Evolutionary conservation across 2,113 vertebrate species (phyloP).

Genomic region (Glaucidium brasilianum): DNA sequence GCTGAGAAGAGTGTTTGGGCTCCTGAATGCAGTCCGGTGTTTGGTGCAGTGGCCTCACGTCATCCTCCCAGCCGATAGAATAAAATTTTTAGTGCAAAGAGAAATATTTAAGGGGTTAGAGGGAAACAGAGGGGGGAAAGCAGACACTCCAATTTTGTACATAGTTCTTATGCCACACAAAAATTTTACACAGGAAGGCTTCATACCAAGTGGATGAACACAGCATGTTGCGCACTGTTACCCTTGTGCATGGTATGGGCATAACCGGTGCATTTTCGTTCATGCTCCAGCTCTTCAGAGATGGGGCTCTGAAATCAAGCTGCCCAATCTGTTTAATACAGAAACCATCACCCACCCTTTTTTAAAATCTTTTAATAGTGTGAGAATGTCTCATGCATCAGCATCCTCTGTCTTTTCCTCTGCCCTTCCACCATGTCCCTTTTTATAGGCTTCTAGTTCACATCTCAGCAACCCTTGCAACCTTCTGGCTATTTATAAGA

Average conservation of each 20-base stretch:
- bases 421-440: neutral
- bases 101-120: neutral
- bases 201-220: neutral
- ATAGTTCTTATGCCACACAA: neutral
- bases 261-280: neutral
- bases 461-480: neutral
- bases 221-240: neutral
- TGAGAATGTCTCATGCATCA: neutral
- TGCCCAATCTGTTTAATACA: neutral
- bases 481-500: neutral
- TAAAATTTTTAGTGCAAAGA: neutral
- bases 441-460: neutral
- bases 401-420: neutral
- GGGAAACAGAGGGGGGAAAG: neutral
- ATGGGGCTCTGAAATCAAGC: neutral
- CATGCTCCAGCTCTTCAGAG: neutral
- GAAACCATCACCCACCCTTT: neutral
- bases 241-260: fast-evolving
- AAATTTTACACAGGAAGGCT: neutral
- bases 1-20: neutral
- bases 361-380: neutral
- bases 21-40: fast-evolving
- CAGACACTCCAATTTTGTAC: neutral
- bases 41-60: neutral
- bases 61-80: fast-evolving